Conservation (phyloP, 2,797 vertebrate species). For the Galaxias olidus region DNA sequence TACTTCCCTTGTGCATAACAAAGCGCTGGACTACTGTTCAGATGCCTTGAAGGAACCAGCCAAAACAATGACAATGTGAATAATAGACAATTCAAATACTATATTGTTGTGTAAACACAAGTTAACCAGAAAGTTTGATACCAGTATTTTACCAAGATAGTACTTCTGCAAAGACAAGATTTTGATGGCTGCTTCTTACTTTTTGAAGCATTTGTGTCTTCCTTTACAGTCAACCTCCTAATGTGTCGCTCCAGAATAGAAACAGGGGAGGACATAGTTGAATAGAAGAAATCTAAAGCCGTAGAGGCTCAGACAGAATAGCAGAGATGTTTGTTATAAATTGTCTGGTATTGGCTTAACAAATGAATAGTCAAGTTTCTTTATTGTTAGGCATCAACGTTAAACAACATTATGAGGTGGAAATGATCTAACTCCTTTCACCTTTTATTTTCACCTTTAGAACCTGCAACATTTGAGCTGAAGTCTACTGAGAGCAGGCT, state of each 20-base stretch:
- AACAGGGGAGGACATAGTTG: neutral
- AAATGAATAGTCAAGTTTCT: slow-evolving; percentile 10
- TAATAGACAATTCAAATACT: no score
- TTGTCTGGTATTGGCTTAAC: slow-evolving; percentile 1
- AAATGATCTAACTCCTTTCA: slow-evolving; percentile 21
- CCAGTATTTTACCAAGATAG: slow-evolving; percentile 1
- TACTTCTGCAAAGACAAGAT: no score
- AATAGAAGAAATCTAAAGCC: neutral
- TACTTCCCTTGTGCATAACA: no score
- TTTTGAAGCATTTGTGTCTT: neutral
- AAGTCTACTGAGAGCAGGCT: slow-evolving; percentile 42
- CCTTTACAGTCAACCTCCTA: neutral
- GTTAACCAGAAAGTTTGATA: slow-evolving; percentile 2
- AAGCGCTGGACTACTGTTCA: no score
- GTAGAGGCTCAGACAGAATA: neutral
- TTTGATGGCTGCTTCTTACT: no score
- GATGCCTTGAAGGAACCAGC: slow-evolving; percentile 15
- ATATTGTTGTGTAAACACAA: no score
- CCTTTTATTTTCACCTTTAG: slow-evolving; percentile 43
- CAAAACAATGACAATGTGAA: slow-evolving; percentile 45
- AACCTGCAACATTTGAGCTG: slow-evolving; percentile 40
- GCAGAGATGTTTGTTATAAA: neutral
- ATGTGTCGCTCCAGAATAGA: neutral
- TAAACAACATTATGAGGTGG: slow-evolving; percentile 31
- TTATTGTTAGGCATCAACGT: slow-evolving; percentile 24